Percentiles rank a stretch among this genome's conserved stretches.
Conservation (phyloP, 2,113 vertebrate genomes). For the Amazona guildingii region DNA sequence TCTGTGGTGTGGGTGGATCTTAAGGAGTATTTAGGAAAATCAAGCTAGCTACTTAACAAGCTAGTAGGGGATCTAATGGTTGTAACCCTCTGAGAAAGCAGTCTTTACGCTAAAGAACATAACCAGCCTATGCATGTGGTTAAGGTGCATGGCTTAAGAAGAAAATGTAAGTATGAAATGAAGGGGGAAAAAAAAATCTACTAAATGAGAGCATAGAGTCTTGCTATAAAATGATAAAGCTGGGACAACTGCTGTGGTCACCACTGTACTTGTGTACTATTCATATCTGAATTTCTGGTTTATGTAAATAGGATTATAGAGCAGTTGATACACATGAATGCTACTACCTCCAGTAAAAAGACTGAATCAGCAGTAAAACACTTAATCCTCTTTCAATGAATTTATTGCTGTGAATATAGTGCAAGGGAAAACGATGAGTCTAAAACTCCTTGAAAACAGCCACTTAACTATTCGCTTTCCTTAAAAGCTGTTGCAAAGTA, state of each 20-base stretch:
- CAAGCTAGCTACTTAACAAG: not conserved
- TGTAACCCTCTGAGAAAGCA: not conserved
- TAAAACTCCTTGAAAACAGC: not conserved
- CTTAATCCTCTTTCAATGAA: slow-evolving; percentile 17
- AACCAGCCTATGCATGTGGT: fast-evolving
- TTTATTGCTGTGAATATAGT: not conserved
- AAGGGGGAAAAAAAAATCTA: not conserved
- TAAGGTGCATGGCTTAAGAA: not conserved
- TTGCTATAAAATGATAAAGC: not conserved
- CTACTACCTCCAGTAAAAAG: not conserved
- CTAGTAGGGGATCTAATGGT: not conserved
- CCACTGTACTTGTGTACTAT: not conserved
- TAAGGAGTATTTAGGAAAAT: not conserved
- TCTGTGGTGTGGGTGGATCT: not conserved
- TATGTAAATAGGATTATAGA: not conserved
- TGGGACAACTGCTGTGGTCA: not conserved
- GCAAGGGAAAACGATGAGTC: not conserved
- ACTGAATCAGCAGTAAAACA: slow-evolving; percentile 10
- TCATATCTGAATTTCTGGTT: not conserved
- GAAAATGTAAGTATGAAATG: not conserved
- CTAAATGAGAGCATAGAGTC: not conserved
- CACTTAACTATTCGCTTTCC: not conserved
- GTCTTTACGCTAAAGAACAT: fast-evolving
- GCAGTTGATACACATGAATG: not conserved
- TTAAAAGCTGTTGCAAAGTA: not conserved